Conservation (phyloP, 2,113 vertebrate species). For the Phycodurus eques region DNA sequence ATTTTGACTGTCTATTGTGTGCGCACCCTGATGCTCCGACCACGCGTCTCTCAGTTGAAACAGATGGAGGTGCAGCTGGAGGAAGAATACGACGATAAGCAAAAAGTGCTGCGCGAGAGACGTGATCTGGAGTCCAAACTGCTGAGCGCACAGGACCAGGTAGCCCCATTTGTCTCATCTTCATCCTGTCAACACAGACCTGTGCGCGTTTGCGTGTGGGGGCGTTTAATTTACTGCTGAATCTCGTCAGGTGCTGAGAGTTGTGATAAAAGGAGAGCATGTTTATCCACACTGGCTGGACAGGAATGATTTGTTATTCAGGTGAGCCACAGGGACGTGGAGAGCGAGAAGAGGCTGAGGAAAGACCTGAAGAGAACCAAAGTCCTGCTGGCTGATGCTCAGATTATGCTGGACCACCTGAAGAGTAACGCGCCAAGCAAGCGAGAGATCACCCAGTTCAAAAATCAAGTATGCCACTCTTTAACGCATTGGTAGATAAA, state of each 20-base stretch:
- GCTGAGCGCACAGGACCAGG: conserved; percentile 86
- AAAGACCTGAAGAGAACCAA: conserved; percentile 97
- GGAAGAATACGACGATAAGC: conserved; percentile 95
- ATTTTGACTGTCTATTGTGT: conserved; percentile 17
- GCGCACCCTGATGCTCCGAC: conserved; percentile 25
- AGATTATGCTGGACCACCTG: conserved; percentile 97
- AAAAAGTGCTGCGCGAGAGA: conserved; percentile 91
- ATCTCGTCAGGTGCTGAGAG: conserved; percentile 14
- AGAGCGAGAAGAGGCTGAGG: conserved; percentile 88
- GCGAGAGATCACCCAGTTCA: conserved; percentile 92
- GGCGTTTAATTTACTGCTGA: conserved; percentile 39
- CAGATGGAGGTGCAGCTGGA: conserved; percentile 97
- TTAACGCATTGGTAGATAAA: not conserved
- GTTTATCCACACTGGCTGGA: conserved; percentile 24
- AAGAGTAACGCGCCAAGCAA: conserved; percentile 95
- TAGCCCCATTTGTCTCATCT: conserved; percentile 52
- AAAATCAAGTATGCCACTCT: conserved; percentile 84
- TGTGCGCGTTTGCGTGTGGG: conserved; percentile 19
- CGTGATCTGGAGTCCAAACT: conserved; percentile 91
- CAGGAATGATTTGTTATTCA: conserved; percentile 52
- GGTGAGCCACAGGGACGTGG: conserved; percentile 89
- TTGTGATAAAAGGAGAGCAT: conserved; percentile 19
- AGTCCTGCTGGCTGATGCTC: conserved; percentile 90
- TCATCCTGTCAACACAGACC: conserved; percentile 22
- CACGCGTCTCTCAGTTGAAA: conserved; percentile 78